Evolutionary conservation across 2,888 invertebrate species (phyloP), one percentile per base, ranked within the genome.

Genomic region (Cinara cedri): DNA sequence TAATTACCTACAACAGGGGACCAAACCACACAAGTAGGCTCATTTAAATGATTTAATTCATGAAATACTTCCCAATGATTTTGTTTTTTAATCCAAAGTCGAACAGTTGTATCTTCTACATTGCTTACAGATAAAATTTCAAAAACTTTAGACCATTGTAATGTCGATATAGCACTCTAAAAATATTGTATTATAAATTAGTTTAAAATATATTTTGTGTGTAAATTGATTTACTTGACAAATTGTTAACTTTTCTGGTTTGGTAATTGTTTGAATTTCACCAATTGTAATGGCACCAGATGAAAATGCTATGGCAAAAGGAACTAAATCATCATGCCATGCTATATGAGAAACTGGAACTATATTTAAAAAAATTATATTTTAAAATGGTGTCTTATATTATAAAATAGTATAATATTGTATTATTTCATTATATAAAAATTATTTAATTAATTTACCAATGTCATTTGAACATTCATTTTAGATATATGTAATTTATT

Each of bases 321-420:
- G 85, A 81, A 87, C 86, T 70, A 89, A 88, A 83, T 89, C 88
- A 82, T 88, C 86, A 83, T 86, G 86, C 90, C 90, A 90, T 16
- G 87, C 87, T 54, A 90, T 86, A 76, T 87, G 86, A 46, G 87
- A 86, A 24, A 90, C 89, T 78, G 88, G 78, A 70, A 78, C 78
- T 78, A 19, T 51, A 19, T n/a, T n/a, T 26, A 60, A 60, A 26
- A 57, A 14, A 26, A 10, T 16, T n/a, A 42, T 63, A 44, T 65
- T n/a, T 0, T 16, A 21, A 21, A 65, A 46, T 65, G 16, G 3
- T 10, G 14, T 65, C 14, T 10, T 46, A 46, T 9, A 16, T 65
- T 46, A 8, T 65, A 46, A 0, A 46, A 46, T 3, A 13, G 14
- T 44, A 14, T 24, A 44, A 8, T 9, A 14, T 14, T 21, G 9